A percentile compares a stretch with the other conserved stretches of the same genome.
Evolutionary conservation across 2,888 invertebrate genomes (phyloP).

Genomic region (Pilophorus perplexus): DNA sequence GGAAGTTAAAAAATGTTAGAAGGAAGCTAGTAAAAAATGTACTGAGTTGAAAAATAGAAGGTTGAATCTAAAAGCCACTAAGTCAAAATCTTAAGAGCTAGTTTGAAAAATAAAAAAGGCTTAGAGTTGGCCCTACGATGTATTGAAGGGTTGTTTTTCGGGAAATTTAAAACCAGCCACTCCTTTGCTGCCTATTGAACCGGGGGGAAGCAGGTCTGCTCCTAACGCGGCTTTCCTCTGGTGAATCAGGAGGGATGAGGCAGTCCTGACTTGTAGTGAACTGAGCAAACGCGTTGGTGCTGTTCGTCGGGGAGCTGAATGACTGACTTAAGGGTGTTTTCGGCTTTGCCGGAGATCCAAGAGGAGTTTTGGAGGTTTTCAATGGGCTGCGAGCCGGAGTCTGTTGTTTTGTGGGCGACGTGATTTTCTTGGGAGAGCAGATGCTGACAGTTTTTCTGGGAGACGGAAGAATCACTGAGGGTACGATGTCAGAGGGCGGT

Average conservation of each 20-base stretch:
- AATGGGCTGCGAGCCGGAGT: constrained; percentile 14
- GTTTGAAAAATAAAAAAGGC: background rate
- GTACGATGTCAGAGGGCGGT: background rate
- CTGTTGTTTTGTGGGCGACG: constrained; percentile 1
- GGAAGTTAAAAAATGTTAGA: too few relatives aligned
- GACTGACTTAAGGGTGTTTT: background rate
- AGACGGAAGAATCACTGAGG: too few relatives aligned
- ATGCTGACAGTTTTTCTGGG: constrained; percentile 22
- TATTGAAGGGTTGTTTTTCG: too few relatives aligned
- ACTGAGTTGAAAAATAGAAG: background rate
- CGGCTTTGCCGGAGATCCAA: background rate
- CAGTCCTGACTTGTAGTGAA: constrained; percentile 26
- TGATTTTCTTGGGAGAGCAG: constrained; percentile 5
- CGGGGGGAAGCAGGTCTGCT: constrained; percentile 17
- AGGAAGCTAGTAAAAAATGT: too few relatives aligned
- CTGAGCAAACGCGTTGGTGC: constrained; percentile 15
- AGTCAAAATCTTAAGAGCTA: background rate
- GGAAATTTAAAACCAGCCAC: constrained; percentile 24
- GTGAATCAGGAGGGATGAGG: constrained; percentile 28
- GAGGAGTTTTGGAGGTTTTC: constrained; percentile 2
- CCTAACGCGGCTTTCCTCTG: constrained; percentile 7
- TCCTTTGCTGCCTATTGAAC: constrained; percentile 21
- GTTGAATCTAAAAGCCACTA: background rate
- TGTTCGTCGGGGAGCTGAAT: constrained; percentile 6
- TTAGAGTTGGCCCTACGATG: background rate